A percentile compares a stretch with the other conserved stretches of the same genome.
phyloP scores from a whole-genome alignment of 2,113 vertebrate genomes.

The Lophura nycthemera region DNA sequence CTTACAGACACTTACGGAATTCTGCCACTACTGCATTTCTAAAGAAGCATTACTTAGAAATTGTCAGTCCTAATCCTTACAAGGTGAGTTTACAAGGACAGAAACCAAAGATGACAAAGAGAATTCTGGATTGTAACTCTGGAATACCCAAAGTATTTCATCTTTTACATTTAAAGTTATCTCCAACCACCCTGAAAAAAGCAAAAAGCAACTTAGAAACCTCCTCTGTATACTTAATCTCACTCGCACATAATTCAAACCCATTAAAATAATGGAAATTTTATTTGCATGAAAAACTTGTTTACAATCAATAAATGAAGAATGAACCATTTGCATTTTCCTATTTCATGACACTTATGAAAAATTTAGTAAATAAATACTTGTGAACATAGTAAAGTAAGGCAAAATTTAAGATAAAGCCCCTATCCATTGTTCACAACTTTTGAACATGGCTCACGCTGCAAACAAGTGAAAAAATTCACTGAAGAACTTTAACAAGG shows the following conservation, averaged over 20 bases:
- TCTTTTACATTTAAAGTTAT: background rate
- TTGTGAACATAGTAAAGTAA: constrained; percentile 83
- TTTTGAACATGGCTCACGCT: constrained; percentile 75
- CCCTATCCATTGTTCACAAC: constrained; percentile 70
- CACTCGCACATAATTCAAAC: background rate
- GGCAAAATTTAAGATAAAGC: constrained; percentile 81
- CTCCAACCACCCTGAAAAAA: background rate
- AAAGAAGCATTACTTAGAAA: background rate
- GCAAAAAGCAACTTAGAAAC: background rate
- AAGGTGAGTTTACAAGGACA: too few species aligned
- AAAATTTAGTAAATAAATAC: constrained; percentile 85
- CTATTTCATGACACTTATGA: constrained; percentile 77
- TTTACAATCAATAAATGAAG: constrained; percentile 86
- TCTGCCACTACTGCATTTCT: background rate
- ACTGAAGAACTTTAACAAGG: constrained; percentile 66
- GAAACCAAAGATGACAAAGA: too few species aligned
- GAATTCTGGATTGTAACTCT: too few species aligned
- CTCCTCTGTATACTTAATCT: background rate
- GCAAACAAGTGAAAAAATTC: constrained; percentile 75
- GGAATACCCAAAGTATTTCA: background rate
- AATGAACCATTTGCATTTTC: constrained; percentile 78
- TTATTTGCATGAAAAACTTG: constrained; percentile 88
- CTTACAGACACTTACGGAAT: background rate
- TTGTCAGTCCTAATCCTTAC: too few species aligned
- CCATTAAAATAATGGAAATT: constrained; percentile 83